phyloP scores from a whole-genome alignment of 2,888 invertebrate genomes.

The Hoplodrina ambigua region DNA sequence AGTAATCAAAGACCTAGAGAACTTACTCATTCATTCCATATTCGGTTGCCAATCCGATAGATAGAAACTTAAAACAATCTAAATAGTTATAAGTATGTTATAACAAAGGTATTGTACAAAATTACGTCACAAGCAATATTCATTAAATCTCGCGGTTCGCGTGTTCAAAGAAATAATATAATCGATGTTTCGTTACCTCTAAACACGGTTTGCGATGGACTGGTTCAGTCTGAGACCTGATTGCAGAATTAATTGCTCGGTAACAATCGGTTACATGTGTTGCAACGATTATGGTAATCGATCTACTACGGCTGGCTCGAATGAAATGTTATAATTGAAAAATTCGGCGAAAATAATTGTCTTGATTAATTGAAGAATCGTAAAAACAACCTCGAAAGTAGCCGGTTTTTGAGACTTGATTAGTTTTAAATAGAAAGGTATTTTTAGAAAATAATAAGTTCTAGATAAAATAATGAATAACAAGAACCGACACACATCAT shows the following conservation, averaged over 20 bases:
- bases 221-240: slow-evolving; percentile 54
- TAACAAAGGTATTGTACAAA: slow-evolving; percentile 30
- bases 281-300: slow-evolving; percentile 51
- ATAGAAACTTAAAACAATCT: too few relatives aligned
- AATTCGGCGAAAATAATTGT: neutral
- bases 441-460: neutral
- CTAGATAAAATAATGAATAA: too few relatives aligned
- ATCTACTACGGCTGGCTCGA: slow-evolving; percentile 24
- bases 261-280: slow-evolving; percentile 57
- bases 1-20: too few relatives aligned
- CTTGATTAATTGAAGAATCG: neutral
- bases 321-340: slow-evolving; percentile 5
- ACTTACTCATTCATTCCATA: too few relatives aligned
- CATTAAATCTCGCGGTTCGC: slow-evolving; percentile 49
- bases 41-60: too few relatives aligned
- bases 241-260: slow-evolving; percentile 54
- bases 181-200: slow-evolving; percentile 55
- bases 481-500: too few relatives aligned
- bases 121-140: slow-evolving; percentile 31
- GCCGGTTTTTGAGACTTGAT: too few relatives aligned
- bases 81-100: neutral
- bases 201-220: slow-evolving; percentile 62
- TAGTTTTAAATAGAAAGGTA: neutral
- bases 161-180: slow-evolving; percentile 52
- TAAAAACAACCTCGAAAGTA: neutral